Conservation (phyloP, 2,113 vertebrate genomes). For the Lynx canadensis region DNA sequence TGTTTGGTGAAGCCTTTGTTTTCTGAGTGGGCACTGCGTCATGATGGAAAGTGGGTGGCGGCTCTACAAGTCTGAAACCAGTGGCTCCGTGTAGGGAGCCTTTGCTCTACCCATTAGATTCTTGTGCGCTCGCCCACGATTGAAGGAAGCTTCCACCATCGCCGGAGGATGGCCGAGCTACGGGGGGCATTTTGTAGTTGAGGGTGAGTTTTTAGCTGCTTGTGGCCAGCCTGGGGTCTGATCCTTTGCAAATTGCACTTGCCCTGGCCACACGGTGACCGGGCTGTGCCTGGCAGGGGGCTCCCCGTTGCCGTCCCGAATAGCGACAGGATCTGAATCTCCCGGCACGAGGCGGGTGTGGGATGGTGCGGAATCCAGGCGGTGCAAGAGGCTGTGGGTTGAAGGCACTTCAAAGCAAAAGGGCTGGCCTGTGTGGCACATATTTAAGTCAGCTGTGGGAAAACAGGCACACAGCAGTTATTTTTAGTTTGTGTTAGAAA, state of each 20-base stretch:
- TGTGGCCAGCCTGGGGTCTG: not conserved
- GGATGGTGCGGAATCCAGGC: not conserved
- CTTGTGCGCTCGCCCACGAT: not conserved
- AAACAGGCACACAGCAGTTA: slow-evolving; percentile 25
- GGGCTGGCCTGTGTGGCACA: not conserved
- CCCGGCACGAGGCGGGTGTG: not conserved
- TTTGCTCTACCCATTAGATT: not conserved
- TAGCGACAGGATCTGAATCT: not conserved
- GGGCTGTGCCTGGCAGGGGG: not conserved
- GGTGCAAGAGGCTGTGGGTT: not conserved
- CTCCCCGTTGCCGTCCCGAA: not conserved
- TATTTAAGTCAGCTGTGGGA: slow-evolving; percentile 21
- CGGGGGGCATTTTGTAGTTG: not conserved
- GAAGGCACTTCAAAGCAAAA: not conserved
- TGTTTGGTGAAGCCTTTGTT: not conserved
- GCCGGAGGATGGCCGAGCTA: not conserved
- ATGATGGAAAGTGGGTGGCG: not conserved
- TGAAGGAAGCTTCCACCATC: not conserved
- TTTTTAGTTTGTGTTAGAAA: slow-evolving; percentile 46
- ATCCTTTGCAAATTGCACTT: not conserved
- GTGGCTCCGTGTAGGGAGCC: no score
- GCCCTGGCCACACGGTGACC: not conserved
- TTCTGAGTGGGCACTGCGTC: not conserved
- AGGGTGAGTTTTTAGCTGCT: not conserved
- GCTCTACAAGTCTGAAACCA: not conserved